Percentiles rank a stretch among this genome's conserved stretches.
phyloP scores from a whole-genome alignment of 1,140 invertebrate genomes.

The Drosophila seguyi region DNA sequence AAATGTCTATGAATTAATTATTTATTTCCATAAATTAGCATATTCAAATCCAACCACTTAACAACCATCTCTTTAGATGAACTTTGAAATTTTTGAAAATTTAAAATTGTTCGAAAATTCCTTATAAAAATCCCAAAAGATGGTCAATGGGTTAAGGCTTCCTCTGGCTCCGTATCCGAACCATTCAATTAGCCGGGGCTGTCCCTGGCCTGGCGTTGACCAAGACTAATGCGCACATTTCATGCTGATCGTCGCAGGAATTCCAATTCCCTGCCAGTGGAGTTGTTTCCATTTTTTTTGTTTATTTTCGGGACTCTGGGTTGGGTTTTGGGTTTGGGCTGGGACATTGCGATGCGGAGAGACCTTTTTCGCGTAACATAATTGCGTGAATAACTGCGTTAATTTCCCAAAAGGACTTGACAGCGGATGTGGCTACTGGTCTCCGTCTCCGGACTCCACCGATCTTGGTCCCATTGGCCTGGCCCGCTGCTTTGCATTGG shows the following conservation, averaged over 20 bases:
- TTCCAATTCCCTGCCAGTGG: conserved; percentile 32
- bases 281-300: conserved; percentile 9
- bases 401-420: conserved; percentile 73
- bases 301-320: conserved; percentile 9
- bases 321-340: conserved; percentile 1
- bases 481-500: conserved; percentile 36
- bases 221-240: conserved; percentile 61
- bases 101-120: not conserved
- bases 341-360: not conserved
- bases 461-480: conserved; percentile 1
- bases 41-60: not conserved
- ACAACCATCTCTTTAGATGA: not conserved
- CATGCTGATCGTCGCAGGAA: conserved; percentile 61
- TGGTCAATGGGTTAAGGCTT: conserved; percentile 23
- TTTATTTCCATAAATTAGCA: not conserved
- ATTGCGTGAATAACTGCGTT: conserved; percentile 80
- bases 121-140: no score
- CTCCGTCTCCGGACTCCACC: conserved; percentile 21
- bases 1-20: not conserved
- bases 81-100: not conserved
- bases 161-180: conserved; percentile 14
- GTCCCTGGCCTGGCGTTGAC: conserved; percentile 31
- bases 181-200: conserved; percentile 45
- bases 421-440: conserved; percentile 79
- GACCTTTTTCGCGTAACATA: conserved; percentile 50